Percentiles rank a stretch among this genome's conserved stretches.
These are phyloP conservation scores for Augiades crinisus DNA, from an alignment of 2,888 invertebrate species.

Conservation along the genomic window DNA sequence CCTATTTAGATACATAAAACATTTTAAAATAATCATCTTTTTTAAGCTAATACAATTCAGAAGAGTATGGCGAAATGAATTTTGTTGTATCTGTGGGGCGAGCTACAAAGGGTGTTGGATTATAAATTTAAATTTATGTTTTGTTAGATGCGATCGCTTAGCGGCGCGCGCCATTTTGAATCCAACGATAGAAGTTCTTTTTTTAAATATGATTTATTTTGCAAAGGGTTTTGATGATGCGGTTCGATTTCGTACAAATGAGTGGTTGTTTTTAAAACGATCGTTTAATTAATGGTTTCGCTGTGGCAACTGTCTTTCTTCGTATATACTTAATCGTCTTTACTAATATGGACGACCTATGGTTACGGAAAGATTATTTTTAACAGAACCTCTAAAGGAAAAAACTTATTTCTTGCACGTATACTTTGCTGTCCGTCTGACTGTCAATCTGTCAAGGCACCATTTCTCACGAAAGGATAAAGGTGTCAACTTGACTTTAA, in stretches of 20 bases:
- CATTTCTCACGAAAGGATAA: no score
- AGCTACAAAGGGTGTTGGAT: conserved; percentile 57
- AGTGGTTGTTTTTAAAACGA: conserved; percentile 11
- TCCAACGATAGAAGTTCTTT: conserved; percentile 57
- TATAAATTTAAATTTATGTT: conserved; percentile 81
- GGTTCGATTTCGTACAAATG: conserved; percentile 42
- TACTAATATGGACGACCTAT: no score
- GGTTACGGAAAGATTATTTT: no score
- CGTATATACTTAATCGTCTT: background rate
- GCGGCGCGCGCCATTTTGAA: conserved; percentile 64
- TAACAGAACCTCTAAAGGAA: no score
- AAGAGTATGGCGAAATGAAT: conserved; percentile 14
- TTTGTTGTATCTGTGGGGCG: conserved; percentile 21
- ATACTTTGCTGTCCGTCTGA: no score
- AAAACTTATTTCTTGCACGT: no score
- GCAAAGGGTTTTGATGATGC: conserved; percentile 52
- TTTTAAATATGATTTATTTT: conserved; percentile 70
- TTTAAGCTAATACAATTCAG: background rate
- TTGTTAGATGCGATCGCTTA: conserved; percentile 78
- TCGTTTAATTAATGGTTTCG: conserved; percentile 17
- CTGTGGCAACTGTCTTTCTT: background rate
- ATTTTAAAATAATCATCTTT: no score
- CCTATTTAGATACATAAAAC: no score
- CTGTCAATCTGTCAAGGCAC: no score
- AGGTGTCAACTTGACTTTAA: no score